A percentile compares a stretch with the other conserved stretches of the same genome.
phyloP scores from a whole-genome alignment of 2,113 vertebrate genomes.

The Ailurus styani region DNA sequence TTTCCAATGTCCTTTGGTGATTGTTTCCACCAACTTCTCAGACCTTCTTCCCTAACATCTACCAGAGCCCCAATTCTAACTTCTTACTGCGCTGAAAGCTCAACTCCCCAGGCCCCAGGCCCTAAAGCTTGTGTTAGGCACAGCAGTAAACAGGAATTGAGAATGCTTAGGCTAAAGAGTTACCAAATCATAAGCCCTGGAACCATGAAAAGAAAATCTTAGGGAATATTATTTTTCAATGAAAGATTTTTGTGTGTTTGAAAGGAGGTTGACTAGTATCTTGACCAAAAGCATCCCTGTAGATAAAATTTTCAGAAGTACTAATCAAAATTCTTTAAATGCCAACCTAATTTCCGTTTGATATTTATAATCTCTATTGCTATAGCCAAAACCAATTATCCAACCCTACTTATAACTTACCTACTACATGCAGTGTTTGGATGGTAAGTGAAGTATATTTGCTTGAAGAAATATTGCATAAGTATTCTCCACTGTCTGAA shows the following conservation, averaged over 20 bases:
- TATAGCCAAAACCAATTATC: background rate
- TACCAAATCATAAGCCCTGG: background rate
- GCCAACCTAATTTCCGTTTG: background rate
- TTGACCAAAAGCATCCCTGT: background rate
- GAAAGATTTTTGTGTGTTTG: background rate
- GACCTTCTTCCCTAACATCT: background rate
- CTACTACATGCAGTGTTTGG: conserved; percentile 51
- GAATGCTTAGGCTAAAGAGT: background rate
- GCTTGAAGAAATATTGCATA: conserved; percentile 70
- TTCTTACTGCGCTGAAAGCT: background rate
- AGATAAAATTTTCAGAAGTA: background rate
- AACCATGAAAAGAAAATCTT: background rate
- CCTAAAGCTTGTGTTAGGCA: background rate
- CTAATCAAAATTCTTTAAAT: background rate
- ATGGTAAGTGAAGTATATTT: conserved; percentile 55
- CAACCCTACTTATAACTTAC: conserved; percentile 52
- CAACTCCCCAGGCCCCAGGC: background rate
- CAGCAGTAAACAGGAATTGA: background rate
- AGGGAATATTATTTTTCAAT: background rate
- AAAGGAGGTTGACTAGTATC: background rate
- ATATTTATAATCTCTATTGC: background rate
- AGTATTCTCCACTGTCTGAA: conserved; percentile 59
- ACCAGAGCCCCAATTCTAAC: background rate
- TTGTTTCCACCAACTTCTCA: background rate
- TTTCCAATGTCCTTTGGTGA: background rate